A percentile compares a stretch with the other conserved stretches of the same genome.
Evolutionary conservation across 2,888 invertebrate genomes (phyloP).

Genomic region (Pandemis corylana): DNA sequence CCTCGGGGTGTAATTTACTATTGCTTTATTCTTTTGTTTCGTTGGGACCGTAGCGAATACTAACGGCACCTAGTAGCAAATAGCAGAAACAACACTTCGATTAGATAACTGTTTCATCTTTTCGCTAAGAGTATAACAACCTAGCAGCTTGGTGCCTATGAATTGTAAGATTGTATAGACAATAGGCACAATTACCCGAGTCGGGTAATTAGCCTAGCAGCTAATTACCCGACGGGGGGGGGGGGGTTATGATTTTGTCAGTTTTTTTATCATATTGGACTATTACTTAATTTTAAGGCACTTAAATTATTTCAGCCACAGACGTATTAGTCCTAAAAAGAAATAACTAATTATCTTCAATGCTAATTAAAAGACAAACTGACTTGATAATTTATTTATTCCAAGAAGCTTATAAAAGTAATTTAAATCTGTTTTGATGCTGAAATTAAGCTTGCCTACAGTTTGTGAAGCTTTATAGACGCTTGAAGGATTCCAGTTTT

Average conservation of each 20-base stretch:
- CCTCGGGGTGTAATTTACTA: too few relatives aligned
- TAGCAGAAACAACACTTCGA: background rate
- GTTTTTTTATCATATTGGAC: too few relatives aligned
- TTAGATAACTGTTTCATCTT: background rate
- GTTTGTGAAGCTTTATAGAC: constrained; percentile 6
- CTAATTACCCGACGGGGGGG: too few relatives aligned
- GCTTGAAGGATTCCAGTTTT: constrained; percentile 10
- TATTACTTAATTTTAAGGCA: too few relatives aligned
- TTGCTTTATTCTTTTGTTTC: background rate
- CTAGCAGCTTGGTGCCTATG: too few relatives aligned
- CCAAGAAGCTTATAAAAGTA: constrained; percentile 4
- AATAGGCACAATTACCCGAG: too few relatives aligned
- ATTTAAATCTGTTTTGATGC: constrained; percentile 24
- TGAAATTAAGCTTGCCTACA: constrained; percentile 21
- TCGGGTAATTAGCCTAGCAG: too few relatives aligned
- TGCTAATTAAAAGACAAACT: background rate
- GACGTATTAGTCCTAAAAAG: background rate
- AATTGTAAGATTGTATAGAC: too few relatives aligned
- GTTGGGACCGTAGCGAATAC: background rate
- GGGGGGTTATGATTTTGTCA: too few relatives aligned
- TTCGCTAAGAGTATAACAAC: too few relatives aligned
- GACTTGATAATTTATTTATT: background rate
- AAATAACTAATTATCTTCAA: background rate
- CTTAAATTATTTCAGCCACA: too few relatives aligned
- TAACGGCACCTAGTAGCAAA: background rate